phyloP scores from a whole-genome alignment of 2,797 vertebrate genomes.

The Danio jaintianensis region DNA sequence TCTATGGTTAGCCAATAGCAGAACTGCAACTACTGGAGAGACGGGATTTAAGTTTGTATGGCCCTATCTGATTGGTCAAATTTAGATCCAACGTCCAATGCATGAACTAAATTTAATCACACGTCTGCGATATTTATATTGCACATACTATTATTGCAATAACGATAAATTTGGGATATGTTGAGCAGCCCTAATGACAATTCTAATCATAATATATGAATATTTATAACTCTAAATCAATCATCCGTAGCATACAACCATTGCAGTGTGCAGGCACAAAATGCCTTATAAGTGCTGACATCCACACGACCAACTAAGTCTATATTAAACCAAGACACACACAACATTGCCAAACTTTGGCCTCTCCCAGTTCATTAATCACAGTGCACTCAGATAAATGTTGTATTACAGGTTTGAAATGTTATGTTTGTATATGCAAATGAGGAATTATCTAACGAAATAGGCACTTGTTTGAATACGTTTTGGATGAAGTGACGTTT shows the following conservation, averaged over 20 bases:
- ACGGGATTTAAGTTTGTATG: no score
- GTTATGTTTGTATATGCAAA: background rate
- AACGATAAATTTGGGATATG: no score
- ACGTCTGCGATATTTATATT: no score
- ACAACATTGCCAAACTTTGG: no score
- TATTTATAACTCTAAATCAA: constrained; percentile 8
- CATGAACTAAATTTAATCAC: no score
- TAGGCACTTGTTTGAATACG: background rate
- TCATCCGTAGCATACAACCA: background rate
- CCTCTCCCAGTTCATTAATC: background rate
- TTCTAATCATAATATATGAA: background rate
- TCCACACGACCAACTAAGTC: background rate
- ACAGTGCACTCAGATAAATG: background rate
- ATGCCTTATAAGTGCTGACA: background rate
- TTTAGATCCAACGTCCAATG: no score
- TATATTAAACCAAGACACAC: background rate
- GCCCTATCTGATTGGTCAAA: no score
- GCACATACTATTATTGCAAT: no score
- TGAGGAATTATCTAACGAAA: background rate
- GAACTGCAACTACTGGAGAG: no score
- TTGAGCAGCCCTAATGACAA: background rate
- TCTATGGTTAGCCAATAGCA: no score
- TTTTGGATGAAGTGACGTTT: background rate
- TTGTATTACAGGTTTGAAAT: background rate
- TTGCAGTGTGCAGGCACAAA: background rate